These are phyloP conservation scores for Cinclus cinclus DNA, from an alignment of 2,113 vertebrate species.

Conservation along the genomic window DNA sequence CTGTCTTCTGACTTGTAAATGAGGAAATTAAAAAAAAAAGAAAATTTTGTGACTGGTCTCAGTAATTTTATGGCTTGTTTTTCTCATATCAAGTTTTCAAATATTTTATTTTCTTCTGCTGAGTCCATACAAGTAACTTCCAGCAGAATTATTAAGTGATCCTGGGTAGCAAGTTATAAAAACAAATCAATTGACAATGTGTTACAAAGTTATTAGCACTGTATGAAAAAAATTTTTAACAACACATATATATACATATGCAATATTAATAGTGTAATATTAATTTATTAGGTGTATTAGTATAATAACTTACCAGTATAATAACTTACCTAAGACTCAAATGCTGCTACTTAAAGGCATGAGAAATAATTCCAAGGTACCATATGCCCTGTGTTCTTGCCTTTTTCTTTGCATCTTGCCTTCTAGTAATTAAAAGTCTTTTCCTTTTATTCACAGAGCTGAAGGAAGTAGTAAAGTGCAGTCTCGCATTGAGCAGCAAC, in stretches of 20 bases:
- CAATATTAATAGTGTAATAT: not conserved
- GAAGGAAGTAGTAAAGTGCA: slow-evolving; percentile 97
- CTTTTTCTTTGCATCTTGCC: not conserved
- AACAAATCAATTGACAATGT: not conserved
- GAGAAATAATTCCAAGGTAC: not conserved
- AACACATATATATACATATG: not conserved
- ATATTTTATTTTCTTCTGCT: not conserved
- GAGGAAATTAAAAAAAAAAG: not conserved
- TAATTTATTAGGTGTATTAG: not conserved
- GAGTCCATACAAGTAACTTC: not conserved
- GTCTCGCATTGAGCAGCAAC: slow-evolving; percentile 80
- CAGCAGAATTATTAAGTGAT: not conserved
- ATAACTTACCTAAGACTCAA: not conserved
- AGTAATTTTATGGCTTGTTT: not conserved
- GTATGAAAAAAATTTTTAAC: not conserved
- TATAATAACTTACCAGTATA: not conserved
- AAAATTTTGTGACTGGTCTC: not conserved
- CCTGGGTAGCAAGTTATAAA: not conserved
- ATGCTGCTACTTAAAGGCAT: not conserved
- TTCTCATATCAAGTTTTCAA: not conserved
- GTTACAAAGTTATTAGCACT: not conserved
- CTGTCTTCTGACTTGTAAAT: not conserved
- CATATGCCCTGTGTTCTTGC: not conserved
- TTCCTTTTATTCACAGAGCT: slow-evolving; percentile 74
- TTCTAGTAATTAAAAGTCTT: not conserved